phyloP scores from a whole-genome alignment of 2,113 vertebrate species.

The Poecilia latipinna region DNA sequence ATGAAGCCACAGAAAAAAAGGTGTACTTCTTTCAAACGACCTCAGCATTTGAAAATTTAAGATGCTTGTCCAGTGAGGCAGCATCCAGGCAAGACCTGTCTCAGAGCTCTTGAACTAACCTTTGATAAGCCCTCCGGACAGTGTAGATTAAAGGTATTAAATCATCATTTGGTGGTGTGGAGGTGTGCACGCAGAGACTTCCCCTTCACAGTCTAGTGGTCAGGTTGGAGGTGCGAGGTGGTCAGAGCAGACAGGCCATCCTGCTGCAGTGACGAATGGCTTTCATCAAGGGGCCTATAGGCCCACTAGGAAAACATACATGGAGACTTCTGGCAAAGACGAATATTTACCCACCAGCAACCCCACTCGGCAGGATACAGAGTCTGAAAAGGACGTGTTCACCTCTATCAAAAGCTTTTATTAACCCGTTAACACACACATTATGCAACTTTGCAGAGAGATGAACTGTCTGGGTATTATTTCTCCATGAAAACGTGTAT shows the following conservation, averaged over 20 bases:
- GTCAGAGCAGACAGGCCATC: conserved; percentile 90
- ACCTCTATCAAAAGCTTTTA: conserved; percentile 20
- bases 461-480: conserved; percentile 12
- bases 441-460: conserved; percentile 11
- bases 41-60: conserved; percentile 22
- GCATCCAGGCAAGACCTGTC: conserved; percentile 50
- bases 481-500: conserved; percentile 43
- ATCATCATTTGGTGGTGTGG: conserved; percentile 85
- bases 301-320: conserved; percentile 86
- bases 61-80: conserved; percentile 26
- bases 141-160: conserved; percentile 96
- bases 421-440: conserved; percentile 5
- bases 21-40: conserved; percentile 15
- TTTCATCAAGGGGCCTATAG: conserved; percentile 88
- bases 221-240: conserved; percentile 77
- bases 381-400: conserved; percentile 20
- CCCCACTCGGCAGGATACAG: conserved; percentile 23
- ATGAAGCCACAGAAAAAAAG: background rate
- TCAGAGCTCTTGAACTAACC: conserved; percentile 66
- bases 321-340: conserved; percentile 85
- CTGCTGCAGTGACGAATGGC: conserved; percentile 90
- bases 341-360: conserved; percentile 73
- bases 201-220: conserved; percentile 91
- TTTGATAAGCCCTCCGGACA: conserved; percentile 82
- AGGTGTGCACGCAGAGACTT: conserved; percentile 90